Conservation (phyloP, 2,113 vertebrate genomes). For the Castor canadensis region DNA sequence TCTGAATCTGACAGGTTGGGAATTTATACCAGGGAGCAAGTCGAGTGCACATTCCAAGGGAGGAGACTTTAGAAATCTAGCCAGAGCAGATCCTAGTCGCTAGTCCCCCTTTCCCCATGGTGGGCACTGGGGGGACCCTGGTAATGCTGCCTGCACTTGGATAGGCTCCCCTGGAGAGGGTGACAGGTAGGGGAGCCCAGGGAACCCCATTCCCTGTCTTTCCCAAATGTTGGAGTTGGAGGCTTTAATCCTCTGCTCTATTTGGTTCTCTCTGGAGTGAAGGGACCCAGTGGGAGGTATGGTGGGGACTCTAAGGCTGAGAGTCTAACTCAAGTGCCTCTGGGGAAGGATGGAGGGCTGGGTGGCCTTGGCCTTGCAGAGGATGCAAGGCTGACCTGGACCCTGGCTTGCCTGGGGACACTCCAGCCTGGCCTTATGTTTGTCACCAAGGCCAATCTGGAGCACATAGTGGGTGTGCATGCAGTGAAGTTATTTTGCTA, state of each 20-base stretch:
- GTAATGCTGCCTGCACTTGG: background rate
- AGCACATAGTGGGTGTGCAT: background rate
- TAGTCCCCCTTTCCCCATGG: rapidly evolving
- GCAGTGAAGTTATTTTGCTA: background rate
- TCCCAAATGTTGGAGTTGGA: background rate
- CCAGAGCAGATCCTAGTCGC: background rate
- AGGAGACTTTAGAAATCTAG: background rate
- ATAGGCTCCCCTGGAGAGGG: background rate
- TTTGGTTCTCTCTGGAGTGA: background rate
- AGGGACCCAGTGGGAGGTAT: background rate
- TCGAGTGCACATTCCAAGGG: rapidly evolving
- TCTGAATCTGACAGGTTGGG: background rate
- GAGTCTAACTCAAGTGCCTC: too few species aligned
- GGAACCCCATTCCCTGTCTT: background rate
- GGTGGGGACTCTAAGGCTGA: too few species aligned
- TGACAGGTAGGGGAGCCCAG: background rate
- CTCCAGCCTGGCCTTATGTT: too few species aligned
- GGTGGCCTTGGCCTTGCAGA: background rate
- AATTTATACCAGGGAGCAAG: background rate
- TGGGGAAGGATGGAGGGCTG: background rate
- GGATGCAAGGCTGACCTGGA: background rate
- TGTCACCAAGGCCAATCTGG: rapidly evolving
- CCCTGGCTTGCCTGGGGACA: background rate
- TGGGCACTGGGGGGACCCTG: background rate
- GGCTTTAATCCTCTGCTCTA: background rate